Conservation (phyloP, 1,140 invertebrate genomes). For the Cydia strobilella region DNA sequence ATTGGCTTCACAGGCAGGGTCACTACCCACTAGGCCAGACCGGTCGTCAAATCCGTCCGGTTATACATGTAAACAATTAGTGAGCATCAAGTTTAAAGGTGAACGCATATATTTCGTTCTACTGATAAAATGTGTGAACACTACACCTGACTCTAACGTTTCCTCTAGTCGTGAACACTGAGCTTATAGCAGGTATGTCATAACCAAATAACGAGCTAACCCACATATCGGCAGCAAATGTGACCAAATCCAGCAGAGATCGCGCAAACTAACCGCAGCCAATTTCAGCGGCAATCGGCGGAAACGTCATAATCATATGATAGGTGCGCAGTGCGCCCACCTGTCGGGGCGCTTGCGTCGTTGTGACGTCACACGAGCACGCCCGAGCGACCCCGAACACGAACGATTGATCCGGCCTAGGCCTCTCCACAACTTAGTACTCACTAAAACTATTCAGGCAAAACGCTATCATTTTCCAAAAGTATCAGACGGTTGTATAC, state of each 20-base stretch:
- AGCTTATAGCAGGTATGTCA: neutral
- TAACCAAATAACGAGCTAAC: neutral
- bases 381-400: slow-evolving; percentile 49
- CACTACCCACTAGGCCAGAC: too few species aligned
- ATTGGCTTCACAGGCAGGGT: too few species aligned
- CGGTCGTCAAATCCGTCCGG: too few species aligned
- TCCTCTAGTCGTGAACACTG: neutral
- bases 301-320: slow-evolving; percentile 78
- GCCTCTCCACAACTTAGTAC: slow-evolving; percentile 39
- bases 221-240: slow-evolving; percentile 10
- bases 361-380: slow-evolving; percentile 57
- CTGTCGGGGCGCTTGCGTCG: slow-evolving; percentile 75
- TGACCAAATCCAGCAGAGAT: slow-evolving; percentile 10
- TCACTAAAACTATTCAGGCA: neutral
- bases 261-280: slow-evolving; percentile 48
- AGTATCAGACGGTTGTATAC: slow-evolving; percentile 4
- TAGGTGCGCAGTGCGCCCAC: slow-evolving; percentile 76
- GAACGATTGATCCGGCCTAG: slow-evolving; percentile 66
- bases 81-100: too few species aligned
- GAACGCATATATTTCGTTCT: too few species aligned
- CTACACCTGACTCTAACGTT: neutral
- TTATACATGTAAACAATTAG: too few species aligned
- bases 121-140: neutral
- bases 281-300: slow-evolving; percentile 62
- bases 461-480: neutral